Evolutionary conservation across 2,888 invertebrate species (phyloP), one percentile per base, ranked within the genome.

Genomic region (Lampropteryx suffumata): DNA sequence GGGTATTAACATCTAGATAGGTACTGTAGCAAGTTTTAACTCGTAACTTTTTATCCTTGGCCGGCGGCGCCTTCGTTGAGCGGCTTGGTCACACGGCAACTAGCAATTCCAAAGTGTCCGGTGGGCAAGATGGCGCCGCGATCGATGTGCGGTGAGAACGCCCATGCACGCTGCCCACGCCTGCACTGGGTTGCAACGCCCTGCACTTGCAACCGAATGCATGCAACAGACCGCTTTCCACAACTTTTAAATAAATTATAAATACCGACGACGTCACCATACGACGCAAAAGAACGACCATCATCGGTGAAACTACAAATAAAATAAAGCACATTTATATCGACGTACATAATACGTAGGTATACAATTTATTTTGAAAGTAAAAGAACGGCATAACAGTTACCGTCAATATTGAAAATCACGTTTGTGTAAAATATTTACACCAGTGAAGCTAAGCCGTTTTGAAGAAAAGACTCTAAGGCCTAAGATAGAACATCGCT

Each of bases 171-270:
- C 67, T 69, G 70, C 79, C 81, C 83, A 86, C 88, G 86, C 85
- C 79, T 83, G 84, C 87, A 82, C 83, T 80, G 83, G 86, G 76
- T 82, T 79, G 82, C 82, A 73, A 73, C 84, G 82, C 88, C 88
- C 74, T 81, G 79, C 79, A 79, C 65, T 72, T 82, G 82, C 81
- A 82, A 55, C 65, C 49, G 56, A 71, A 62, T 50, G 49, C 37
- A 43, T 30, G 42, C 36, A 11, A 43, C 71, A 71, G 56, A 64
- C 72, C 79, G 76, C 77, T 79, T 67, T 76, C 67, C 66, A 65
- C 50, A 52, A 54, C 48, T 47, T 35, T 44, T 9, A 46, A 29
- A 49, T 28, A 49, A 49, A 49, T 45, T 45, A 42, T 46, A 32
- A 33, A 32, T 39, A 24, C 14, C 42, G n/a, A n/a, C n/a, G n/a